Percentiles rank a stretch among this genome's conserved stretches.
phyloP scores from a whole-genome alignment of 2,888 invertebrate genomes.

The Nemotelus nigrinus region DNA sequence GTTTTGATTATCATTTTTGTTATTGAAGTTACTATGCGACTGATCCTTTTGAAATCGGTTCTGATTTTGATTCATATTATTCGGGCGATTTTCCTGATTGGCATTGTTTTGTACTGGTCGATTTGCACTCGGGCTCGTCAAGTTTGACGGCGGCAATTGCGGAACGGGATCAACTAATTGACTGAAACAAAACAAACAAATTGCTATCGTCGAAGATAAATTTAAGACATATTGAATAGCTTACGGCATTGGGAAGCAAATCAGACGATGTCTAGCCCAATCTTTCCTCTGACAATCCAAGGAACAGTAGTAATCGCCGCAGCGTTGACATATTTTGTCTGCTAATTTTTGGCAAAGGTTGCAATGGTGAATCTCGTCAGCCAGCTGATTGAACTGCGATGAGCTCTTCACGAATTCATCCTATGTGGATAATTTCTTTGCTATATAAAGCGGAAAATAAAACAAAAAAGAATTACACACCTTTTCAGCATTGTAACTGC shows the following conservation, averaged over 20 bases:
- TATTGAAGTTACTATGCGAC: not conserved
- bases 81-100: slow-evolving; percentile 23
- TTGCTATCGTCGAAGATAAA: not conserved
- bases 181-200: slow-evolving; percentile 10
- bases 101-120: not conserved
- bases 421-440: not conserved
- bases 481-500: slow-evolving; percentile 41
- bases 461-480: slow-evolving; percentile 28
- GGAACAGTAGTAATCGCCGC: slow-evolving; percentile 57
- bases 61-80: slow-evolving; percentile 31
- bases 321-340: slow-evolving; percentile 54
- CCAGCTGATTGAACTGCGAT: not conserved
- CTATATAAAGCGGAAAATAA: not conserved
- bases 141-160: not conserved
- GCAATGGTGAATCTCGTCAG: slow-evolving; percentile 17
- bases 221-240: slow-evolving; percentile 22
- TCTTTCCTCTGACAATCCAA: slow-evolving; percentile 56
- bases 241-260: slow-evolving; percentile 56
- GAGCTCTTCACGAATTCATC: slow-evolving; percentile 36
- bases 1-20: not conserved
- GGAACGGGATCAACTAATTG: slow-evolving; percentile 28
- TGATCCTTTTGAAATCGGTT: not conserved
- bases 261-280: slow-evolving; percentile 56
- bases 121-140: not conserved
- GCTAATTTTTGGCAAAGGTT: slow-evolving; percentile 21